Conservation (phyloP, 2,797 vertebrate genomes). For the Coendou prehensilis region DNA sequence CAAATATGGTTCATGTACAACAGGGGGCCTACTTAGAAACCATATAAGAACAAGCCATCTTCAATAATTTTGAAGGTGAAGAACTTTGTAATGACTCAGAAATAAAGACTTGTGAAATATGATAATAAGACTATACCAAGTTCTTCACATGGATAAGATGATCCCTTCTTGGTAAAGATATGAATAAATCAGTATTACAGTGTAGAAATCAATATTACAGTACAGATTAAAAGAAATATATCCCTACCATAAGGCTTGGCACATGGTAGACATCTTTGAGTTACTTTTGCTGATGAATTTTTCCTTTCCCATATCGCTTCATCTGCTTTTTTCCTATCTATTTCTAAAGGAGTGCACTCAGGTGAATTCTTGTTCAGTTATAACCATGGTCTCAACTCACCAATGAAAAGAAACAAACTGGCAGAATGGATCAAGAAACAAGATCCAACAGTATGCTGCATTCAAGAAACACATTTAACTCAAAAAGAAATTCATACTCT, state of each 20-base stretch:
- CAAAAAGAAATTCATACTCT: background rate
- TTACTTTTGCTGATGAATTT: background rate
- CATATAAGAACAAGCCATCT: background rate
- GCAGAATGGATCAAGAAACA: background rate
- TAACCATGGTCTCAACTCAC: no score
- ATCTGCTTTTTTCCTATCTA: background rate
- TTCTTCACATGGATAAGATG: background rate
- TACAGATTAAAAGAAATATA: background rate
- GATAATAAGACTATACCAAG: background rate
- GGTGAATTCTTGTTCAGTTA: background rate
- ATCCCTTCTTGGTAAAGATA: background rate
- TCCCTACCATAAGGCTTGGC: background rate
- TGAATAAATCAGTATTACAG: background rate
- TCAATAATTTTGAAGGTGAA: constrained; percentile 5
- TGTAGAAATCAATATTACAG: background rate
- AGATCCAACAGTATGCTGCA: background rate
- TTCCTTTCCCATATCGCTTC: background rate
- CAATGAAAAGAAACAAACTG: background rate
- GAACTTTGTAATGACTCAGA: background rate
- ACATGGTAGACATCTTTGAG: background rate
- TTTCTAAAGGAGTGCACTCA: background rate
- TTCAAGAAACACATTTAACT: background rate
- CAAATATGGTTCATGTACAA: background rate
- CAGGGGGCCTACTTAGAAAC: background rate
- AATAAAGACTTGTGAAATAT: background rate